Percentiles rank a stretch among this genome's conserved stretches.
These are phyloP conservation scores for Pristiophorus japonicus DNA, from an alignment of 2,113 vertebrate genomes.

Conservation along the genomic window DNA sequence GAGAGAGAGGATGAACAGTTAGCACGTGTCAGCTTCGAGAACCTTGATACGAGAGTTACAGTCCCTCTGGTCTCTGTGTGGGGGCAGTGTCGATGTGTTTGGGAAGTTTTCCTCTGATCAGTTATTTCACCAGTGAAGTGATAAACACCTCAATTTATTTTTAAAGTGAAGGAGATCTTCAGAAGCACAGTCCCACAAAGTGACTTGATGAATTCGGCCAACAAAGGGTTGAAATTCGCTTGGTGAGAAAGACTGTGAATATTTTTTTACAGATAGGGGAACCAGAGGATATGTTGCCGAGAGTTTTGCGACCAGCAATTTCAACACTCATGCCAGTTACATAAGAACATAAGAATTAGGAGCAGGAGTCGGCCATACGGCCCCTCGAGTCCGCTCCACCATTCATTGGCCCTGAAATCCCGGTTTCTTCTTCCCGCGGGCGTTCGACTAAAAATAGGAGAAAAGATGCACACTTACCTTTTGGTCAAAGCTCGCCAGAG, in stretches of 20 bases:
- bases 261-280: neutral
- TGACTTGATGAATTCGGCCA: too few relatives aligned
- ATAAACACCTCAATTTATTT: neutral
- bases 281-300: neutral
- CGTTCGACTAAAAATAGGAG: too few relatives aligned
- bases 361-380: too few relatives aligned
- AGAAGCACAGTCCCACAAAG: too few relatives aligned
- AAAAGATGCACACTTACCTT: too few relatives aligned
- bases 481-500: too few relatives aligned
- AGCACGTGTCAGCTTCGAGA: neutral
- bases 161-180: neutral
- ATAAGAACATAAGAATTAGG: neutral
- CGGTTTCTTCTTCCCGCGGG: too few relatives aligned
- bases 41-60: neutral
- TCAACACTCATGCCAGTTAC: neutral
- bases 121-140: neutral
- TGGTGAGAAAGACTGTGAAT: neutral
- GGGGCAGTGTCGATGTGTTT: neutral
- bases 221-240: too few relatives aligned
- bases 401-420: too few relatives aligned
- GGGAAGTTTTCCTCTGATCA: neutral
- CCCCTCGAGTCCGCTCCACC: too few relatives aligned
- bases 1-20: neutral
- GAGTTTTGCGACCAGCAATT: neutral
- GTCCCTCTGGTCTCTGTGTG: neutral